These are phyloP conservation scores for Brassicogethes aeneus DNA, from an alignment of 2,888 invertebrate species.

Conservation along the genomic window DNA sequence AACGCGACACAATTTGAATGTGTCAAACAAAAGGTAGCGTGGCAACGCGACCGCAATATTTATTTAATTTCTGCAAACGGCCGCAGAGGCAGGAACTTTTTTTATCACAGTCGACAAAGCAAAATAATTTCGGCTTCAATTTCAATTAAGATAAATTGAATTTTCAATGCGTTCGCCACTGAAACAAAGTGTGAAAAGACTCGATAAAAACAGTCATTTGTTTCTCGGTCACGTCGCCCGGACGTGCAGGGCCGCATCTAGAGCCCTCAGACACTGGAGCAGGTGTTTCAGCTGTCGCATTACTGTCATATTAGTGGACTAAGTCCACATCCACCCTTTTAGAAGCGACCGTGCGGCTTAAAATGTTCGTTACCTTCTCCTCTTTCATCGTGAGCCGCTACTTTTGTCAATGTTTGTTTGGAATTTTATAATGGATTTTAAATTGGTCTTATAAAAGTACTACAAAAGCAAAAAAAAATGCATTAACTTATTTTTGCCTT, in stretches of 20 bases:
- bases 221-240: slow-evolving; percentile 10
- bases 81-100: neutral
- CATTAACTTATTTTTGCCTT: too few relatives aligned
- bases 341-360: neutral
- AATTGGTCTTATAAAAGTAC: slow-evolving; percentile 8
- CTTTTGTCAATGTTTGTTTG: neutral
- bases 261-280: slow-evolving; percentile 6
- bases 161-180: neutral
- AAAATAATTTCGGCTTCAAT: neutral
- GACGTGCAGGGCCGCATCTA: slow-evolving; percentile 6
- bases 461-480: too few relatives aligned
- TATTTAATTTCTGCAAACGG: neutral
- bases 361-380: slow-evolving; percentile 6
- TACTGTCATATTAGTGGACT: slow-evolving; percentile 15
- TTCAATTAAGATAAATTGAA: slow-evolving; percentile 1
- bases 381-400: slow-evolving; percentile 4
- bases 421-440: slow-evolving; percentile 12
- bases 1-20: neutral
- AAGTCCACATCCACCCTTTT: slow-evolving; percentile 1
- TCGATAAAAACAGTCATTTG: slow-evolving; percentile 7
- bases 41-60: neutral
- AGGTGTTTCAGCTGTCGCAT: slow-evolving; percentile 14
- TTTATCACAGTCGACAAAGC: neutral
- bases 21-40: neutral
- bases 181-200: slow-evolving; percentile 1